Percentiles rank a stretch among this genome's conserved stretches.
Conservation (phyloP, 1,140 invertebrate species). For the Cydia splendana region DNA sequence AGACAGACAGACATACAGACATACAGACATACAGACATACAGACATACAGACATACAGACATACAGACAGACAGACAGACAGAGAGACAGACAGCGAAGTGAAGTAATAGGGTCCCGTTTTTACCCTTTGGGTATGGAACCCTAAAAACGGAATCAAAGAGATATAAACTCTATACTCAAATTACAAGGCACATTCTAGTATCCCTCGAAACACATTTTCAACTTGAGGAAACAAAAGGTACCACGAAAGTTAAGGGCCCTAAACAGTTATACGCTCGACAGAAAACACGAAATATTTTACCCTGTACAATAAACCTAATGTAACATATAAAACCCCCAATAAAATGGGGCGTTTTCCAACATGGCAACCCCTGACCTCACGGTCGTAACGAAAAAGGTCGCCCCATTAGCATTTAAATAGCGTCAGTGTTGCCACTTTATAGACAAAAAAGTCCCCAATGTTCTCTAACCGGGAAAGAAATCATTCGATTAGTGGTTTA, state of each 20-base stretch:
- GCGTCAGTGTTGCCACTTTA: conserved; percentile 19
- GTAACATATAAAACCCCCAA: conserved; percentile 22
- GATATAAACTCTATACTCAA: too few species aligned
- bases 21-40: too few species aligned
- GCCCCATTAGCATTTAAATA: conserved; percentile 25
- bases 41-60: too few species aligned
- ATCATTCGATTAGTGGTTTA: conserved; percentile 7
- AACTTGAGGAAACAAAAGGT: not conserved
- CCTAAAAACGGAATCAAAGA: too few species aligned
- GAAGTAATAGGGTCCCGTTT: too few species aligned
- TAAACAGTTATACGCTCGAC: not conserved
- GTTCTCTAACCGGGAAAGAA: not conserved
- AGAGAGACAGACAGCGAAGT: too few species aligned
- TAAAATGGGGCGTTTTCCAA: conserved; percentile 8
- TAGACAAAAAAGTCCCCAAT: conserved; percentile 18
- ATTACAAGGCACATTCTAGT: too few species aligned
- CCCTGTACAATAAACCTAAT: conserved; percentile 21
- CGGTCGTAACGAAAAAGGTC: conserved; percentile 24
- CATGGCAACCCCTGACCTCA: conserved; percentile 11
- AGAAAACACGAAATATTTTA: conserved; percentile 11
- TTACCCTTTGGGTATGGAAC: too few species aligned
- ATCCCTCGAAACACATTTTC: not conserved
- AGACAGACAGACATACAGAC: too few species aligned
- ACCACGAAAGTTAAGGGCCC: not conserved
- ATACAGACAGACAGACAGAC: too few species aligned